Evolutionary conservation across 2,113 vertebrate genomes (phyloP), one percentile per base, ranked within the genome.

Genomic region (Nesogale talazaci): DNA sequence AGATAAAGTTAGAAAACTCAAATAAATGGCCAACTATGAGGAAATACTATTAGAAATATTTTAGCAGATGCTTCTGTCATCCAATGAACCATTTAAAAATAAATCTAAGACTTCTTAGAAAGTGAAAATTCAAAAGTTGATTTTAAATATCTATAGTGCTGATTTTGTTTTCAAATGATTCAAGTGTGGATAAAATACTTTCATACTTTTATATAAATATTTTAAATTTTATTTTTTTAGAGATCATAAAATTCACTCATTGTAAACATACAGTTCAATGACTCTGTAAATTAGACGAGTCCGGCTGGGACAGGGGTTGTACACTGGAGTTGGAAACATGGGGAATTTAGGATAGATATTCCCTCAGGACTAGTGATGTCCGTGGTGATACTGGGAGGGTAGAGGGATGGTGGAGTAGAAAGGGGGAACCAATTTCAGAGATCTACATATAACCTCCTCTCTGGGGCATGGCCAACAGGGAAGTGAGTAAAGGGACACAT

Each of bases 91-190:
- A 81, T 67, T 90, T 38, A 93, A 29, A 93, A 91, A 27, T 80
- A 90, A 75, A 74, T 15, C 84, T 86, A 83, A 87, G 75, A 83
- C 56, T 79, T 82, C 88, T 16, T 1, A 10, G 11, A n/a, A 78
- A 2, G 74, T 27, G 69, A 4, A 78, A 12, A 19, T 63, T 94
- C 86, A 94, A 94, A 95, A 81, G 88, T 23, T 42, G 79, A 63
- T 86, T 91, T 88, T 76, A 91, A 84, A 86, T 87, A 72, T 94
- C 81, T 52, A 3, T 65, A 82, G 46, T 83, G 81, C 14, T 74
- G 4, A 77, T 89, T 93, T 87, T 81, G 42, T 92, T 95, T 89
- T 93, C 9, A 76, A 94, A 91, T 80, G 36, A 80, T 36, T 90
- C 20, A 82, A 69, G 16, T 89, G 85, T 67, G 22, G 42, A 52